Percentiles rank a stretch among this genome's conserved stretches.
Evolutionary conservation across 2,888 invertebrate species (phyloP).

Genomic region (Noctua pronuba): DNA sequence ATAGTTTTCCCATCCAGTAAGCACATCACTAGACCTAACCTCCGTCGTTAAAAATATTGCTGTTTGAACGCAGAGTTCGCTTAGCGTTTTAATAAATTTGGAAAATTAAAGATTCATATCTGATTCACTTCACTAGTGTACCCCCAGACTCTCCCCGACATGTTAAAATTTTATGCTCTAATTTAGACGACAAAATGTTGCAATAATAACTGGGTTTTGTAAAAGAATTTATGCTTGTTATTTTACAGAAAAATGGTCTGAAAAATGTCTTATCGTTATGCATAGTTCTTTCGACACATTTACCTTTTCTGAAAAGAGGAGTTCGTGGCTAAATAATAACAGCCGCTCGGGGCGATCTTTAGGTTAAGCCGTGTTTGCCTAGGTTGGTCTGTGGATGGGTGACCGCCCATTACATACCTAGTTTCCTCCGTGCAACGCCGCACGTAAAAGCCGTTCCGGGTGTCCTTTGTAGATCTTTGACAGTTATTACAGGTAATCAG

Average conservation of each 20-base stretch:
- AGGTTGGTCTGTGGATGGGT: too few relatives aligned
- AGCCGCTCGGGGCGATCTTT: too few relatives aligned
- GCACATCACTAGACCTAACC: slow-evolving; percentile 80
- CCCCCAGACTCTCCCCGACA: slow-evolving; percentile 72
- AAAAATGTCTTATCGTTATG: background rate
- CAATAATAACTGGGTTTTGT: slow-evolving; percentile 22
- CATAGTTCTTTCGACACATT: background rate
- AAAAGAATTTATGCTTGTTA: slow-evolving; percentile 16
- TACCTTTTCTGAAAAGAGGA: background rate
- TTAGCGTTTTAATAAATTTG: slow-evolving; percentile 90
- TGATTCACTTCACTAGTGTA: slow-evolving; percentile 84
- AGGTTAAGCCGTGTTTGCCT: too few relatives aligned
- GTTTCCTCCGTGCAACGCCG: too few relatives aligned
- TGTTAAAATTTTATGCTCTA: slow-evolving; percentile 53
- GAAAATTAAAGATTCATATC: slow-evolving; percentile 91
- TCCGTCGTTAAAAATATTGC: slow-evolving; percentile 89
- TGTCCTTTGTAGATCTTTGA: too few relatives aligned
- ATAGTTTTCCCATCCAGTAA: slow-evolving; percentile 43
- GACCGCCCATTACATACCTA: too few relatives aligned
- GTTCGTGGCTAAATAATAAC: too few relatives aligned
- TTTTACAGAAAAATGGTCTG: slow-evolving; percentile 13
- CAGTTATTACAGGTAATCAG: too few relatives aligned
- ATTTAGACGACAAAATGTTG: slow-evolving; percentile 45
- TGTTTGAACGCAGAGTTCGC: slow-evolving; percentile 89
- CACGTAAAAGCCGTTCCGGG: too few relatives aligned